phyloP scores from a whole-genome alignment of 2,113 vertebrate genomes.

The Baryphthengus martii region DNA sequence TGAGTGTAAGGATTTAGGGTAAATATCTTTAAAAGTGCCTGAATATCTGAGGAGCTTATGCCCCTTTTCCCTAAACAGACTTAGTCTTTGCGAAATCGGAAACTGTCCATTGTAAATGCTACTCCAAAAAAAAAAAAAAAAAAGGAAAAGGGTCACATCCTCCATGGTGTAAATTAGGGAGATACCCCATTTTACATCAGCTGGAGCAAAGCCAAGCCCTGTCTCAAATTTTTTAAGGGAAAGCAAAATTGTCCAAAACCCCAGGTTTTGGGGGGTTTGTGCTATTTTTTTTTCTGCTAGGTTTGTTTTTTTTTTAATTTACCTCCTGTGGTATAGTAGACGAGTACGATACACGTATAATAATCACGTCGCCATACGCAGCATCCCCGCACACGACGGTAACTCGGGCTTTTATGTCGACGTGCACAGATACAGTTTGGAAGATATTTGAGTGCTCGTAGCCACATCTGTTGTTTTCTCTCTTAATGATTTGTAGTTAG shows the following conservation, averaged over 20 bases:
- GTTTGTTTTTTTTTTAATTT: background rate
- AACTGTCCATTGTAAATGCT: slow-evolving; percentile 16
- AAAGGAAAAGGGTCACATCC: background rate
- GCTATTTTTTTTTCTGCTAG: background rate
- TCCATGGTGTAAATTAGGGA: background rate
- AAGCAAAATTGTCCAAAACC: background rate
- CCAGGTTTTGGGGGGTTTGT: fast-evolving
- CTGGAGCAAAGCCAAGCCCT: background rate
- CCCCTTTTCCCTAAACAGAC: slow-evolving; percentile 28
- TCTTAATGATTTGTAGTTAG: slow-evolving; percentile 67
- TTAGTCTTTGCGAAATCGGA: slow-evolving; percentile 5
- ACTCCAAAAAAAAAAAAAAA: background rate
- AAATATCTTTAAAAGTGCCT: slow-evolving; percentile 59
- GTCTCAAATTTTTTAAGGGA: background rate
- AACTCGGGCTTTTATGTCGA: slow-evolving; percentile 38
- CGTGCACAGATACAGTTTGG: slow-evolving; percentile 46
- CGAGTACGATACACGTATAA: background rate
- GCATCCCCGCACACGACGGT: background rate
- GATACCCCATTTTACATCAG: background rate
- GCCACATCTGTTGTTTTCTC: slow-evolving; percentile 68
- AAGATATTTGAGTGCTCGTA: slow-evolving; percentile 3
- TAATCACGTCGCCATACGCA: background rate
- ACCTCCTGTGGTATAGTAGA: background rate
- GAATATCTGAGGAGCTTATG: slow-evolving; percentile 57
- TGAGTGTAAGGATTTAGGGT: slow-evolving; percentile 51